Evolutionary conservation across 2,113 vertebrate species (phyloP).

Genomic region (Oenanthe oenanthe): DNA sequence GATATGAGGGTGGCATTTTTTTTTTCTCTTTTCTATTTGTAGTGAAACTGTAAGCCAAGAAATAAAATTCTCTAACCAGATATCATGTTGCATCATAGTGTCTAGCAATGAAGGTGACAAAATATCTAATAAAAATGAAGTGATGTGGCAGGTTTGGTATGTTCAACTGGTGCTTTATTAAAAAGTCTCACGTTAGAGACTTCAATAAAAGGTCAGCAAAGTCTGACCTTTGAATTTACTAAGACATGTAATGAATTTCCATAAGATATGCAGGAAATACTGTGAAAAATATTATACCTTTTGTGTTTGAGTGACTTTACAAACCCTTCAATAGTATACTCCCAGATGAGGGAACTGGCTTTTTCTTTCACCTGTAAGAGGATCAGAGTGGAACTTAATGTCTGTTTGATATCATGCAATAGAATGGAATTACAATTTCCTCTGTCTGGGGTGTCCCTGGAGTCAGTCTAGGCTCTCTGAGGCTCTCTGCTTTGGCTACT

Average conservation of each 20-base stretch:
- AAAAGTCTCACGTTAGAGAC: constrained; percentile 5
- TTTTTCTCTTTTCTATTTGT: background rate
- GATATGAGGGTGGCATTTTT: background rate
- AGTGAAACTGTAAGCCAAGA: background rate
- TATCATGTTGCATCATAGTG: background rate
- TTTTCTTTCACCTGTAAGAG: background rate
- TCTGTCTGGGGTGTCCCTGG: background rate
- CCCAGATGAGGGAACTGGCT: background rate
- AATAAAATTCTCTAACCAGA: background rate
- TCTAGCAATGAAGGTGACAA: background rate
- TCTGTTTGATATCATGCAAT: background rate
- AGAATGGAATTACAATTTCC: background rate
- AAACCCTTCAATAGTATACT: background rate
- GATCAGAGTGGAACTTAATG: background rate
- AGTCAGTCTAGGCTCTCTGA: background rate
- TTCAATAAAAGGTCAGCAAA: constrained; percentile 20
- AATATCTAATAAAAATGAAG: constrained; percentile 4
- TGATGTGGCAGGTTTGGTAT: background rate
- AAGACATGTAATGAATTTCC: background rate
- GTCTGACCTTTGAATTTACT: background rate
- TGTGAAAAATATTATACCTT: background rate
- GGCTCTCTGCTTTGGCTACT: background rate
- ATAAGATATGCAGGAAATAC: background rate
- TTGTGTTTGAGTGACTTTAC: background rate
- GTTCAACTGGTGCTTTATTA: background rate